Evolutionary conservation across 2,888 invertebrate species (phyloP).

Genomic region (Drosophila stalkeri): DNA sequence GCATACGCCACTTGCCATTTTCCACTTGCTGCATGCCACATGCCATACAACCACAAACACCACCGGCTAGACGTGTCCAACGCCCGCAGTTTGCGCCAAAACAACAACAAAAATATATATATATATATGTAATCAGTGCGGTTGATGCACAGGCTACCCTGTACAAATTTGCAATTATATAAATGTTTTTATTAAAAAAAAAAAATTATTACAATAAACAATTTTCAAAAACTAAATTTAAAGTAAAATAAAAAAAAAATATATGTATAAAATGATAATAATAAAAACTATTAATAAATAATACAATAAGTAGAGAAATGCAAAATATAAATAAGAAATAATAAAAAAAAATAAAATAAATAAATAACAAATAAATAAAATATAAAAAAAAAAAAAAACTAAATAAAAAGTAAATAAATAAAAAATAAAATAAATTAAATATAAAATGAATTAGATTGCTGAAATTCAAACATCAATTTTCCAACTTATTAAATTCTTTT

Average conservation of each 20-base stretch:
- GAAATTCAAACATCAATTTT: too few species aligned
- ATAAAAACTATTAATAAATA: too few species aligned
- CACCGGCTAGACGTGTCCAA: constrained; percentile 42
- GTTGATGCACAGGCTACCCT: constrained; percentile 18
- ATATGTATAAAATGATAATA: too few species aligned
- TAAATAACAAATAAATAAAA: too few species aligned
- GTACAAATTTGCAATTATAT: background rate
- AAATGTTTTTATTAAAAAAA: background rate
- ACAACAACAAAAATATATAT: background rate
- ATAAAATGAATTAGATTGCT: too few species aligned
- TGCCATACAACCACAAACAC: constrained; percentile 24
- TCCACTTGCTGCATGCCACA: constrained; percentile 20
- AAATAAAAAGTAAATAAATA: background rate
- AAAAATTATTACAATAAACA: background rate
- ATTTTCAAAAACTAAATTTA: background rate
- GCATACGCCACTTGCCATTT: constrained; percentile 26
- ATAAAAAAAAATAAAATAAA: too few species aligned
- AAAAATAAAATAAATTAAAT: too few species aligned
- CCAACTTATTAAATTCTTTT: too few species aligned
- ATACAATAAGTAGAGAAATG: too few species aligned
- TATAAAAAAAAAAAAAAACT: too few species aligned
- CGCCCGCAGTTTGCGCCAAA: constrained; percentile 10
- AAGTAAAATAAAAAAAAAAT: too few species aligned
- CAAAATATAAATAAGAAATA: too few species aligned
- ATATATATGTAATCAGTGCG: background rate